phyloP scores from a whole-genome alignment of 2,797 vertebrate species.

The Melanotaenia parkinsoni region DNA sequence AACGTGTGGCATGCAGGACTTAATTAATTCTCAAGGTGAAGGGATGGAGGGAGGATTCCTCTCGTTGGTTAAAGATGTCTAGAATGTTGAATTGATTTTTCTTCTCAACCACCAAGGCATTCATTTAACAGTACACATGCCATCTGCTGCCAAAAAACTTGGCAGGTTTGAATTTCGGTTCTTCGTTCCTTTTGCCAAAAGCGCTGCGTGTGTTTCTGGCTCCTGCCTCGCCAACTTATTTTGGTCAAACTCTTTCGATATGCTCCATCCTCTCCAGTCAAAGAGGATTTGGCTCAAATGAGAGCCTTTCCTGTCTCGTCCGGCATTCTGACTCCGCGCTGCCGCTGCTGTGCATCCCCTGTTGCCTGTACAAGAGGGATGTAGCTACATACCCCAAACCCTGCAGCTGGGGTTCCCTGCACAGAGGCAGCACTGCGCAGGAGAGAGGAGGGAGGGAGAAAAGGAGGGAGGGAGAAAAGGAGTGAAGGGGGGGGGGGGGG shows the following conservation, averaged over 20 bases:
- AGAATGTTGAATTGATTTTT: constrained; percentile 44
- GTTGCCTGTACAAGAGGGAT: constrained; percentile 40
- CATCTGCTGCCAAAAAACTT: constrained; percentile 73
- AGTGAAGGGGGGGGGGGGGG: constrained; percentile 12
- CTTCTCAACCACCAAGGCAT: constrained; percentile 34
- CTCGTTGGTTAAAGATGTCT: constrained; percentile 48
- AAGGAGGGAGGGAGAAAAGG: neutral
- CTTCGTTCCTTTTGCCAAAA: constrained; percentile 51
- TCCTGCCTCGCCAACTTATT: constrained; percentile 64
- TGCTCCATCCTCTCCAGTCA: constrained; percentile 39
- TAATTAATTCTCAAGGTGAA: constrained; percentile 50
- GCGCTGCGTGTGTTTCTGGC: constrained; percentile 64
- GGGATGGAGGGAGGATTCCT: neutral
- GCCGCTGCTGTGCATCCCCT: constrained; percentile 29
- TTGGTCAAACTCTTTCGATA: constrained; percentile 60
- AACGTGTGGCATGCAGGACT: constrained; percentile 19
- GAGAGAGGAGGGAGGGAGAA: constrained; percentile 22
- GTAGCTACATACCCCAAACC: constrained; percentile 42
- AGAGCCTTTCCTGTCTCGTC: constrained; percentile 33
- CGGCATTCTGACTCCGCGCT: constrained; percentile 1
- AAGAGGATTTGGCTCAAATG: constrained; percentile 43
- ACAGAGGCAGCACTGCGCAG: constrained; percentile 66
- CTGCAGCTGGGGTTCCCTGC: constrained; percentile 75
- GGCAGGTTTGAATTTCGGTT: constrained; percentile 46
- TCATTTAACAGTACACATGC: constrained; percentile 60